Base-by-base conservation (phyloP, 2,113 vertebrate species). In the Sebastes fasciatus region DNA sequence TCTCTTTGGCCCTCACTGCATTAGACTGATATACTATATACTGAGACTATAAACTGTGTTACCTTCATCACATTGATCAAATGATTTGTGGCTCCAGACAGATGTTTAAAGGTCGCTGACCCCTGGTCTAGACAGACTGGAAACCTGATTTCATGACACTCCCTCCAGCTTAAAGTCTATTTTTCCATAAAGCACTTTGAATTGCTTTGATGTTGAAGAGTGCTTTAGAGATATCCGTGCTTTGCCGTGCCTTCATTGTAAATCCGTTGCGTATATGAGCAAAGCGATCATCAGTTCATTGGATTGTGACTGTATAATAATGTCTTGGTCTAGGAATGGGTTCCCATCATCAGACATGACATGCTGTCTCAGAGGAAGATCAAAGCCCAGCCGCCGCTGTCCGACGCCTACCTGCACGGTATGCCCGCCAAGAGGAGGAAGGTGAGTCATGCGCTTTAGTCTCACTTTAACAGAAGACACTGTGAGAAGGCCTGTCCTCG, bases 351-450 rank as follows among this genome's bases (percentile, higher is more conserved):
- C 89, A 95, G 96, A 64, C 96, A 96, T 80, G 97, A 97, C 89
- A 95, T 97, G 92, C 91, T 97, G 93, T 95, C 93, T 82, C 97
- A 97, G 93, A 95, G 96, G 81, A 97, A 97, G 88, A 94, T 96
- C 75, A 97, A 97, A 77, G 92, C 95, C 1, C 97, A 97, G 94
- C 96, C 96, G 0, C 96, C 96, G 0, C 89, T 97, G 87, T 97
- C 96, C 0, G 97, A 97, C 0, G 96, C 96, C 5, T 97, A 97
- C 91, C 95, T 97, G 88, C 96, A 96, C 7, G 96, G 97, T 55
- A 97, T 97, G 97, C 97, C 96, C 0, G 97, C 97, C 51, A 97
- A 97, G 86, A 95, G 97, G 85, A 96, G 97, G 79, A 97, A 97
- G 96, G 96, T 97, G 69, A 74, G 85, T 10, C 1, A 8, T n/a